phyloP scores from a whole-genome alignment of 2,888 invertebrate species.

The Tinea semifulvella region DNA sequence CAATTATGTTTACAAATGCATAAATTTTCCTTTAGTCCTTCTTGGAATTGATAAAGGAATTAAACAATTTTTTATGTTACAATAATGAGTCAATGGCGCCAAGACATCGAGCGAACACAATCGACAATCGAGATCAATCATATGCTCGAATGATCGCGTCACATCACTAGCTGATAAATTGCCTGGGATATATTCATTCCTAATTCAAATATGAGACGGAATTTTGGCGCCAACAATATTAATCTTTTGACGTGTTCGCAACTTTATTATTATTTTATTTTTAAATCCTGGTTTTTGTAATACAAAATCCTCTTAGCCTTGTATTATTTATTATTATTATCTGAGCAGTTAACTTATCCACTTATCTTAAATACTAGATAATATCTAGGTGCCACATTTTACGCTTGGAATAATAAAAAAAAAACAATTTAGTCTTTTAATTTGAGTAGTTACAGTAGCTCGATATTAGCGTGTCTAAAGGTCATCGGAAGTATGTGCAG shows the following conservation, averaged over 20 bases:
- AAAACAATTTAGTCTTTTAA: background rate
- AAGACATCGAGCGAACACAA: slow-evolving; percentile 6
- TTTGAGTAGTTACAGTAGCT: background rate
- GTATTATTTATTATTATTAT: background rate
- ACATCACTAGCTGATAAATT: background rate
- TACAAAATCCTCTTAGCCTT: background rate
- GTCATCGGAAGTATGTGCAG: background rate
- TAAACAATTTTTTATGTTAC: slow-evolving; percentile 1
- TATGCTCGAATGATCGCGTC: background rate
- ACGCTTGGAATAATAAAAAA: too few relatives aligned
- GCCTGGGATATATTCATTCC: background rate
- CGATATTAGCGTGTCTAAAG: background rate
- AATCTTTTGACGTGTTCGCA: too few relatives aligned
- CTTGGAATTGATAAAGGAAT: background rate
- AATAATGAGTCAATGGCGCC: background rate
- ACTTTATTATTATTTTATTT: too few relatives aligned
- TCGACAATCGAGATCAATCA: slow-evolving; percentile 6
- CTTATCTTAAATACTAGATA: too few relatives aligned
- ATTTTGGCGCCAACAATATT: too few relatives aligned
- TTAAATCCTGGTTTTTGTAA: too few relatives aligned
- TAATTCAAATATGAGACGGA: background rate
- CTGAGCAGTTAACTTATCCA: too few relatives aligned
- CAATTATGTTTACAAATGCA: background rate
- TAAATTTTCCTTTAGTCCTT: slow-evolving; percentile 3
- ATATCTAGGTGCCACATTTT: too few relatives aligned